These are phyloP conservation scores for Cryptoblepharus egeriae DNA, from an alignment of 2,797 vertebrate species.

Conservation along the genomic window DNA sequence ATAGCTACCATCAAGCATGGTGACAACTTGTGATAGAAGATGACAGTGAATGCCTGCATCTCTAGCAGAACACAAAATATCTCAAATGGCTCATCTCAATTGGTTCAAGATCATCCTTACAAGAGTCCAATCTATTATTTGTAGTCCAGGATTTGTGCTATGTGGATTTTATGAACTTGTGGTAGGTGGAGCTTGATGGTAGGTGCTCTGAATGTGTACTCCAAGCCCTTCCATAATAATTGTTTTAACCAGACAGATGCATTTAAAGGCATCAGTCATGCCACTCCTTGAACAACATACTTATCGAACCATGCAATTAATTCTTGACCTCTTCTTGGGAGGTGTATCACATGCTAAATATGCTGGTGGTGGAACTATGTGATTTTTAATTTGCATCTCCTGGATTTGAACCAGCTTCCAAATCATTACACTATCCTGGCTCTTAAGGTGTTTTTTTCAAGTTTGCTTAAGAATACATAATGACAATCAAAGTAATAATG, in stretches of 20 bases:
- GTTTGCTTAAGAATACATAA: too few relatives aligned
- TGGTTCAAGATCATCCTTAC: background rate
- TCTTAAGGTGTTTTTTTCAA: too few relatives aligned
- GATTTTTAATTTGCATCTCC: too few relatives aligned
- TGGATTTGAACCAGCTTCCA: too few relatives aligned
- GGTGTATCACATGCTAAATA: background rate
- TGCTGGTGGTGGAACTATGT: background rate
- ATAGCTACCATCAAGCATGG: background rate
- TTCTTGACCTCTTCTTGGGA: background rate
- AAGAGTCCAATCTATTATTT: background rate
- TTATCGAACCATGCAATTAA: background rate
- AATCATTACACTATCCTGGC: too few relatives aligned
- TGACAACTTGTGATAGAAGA: background rate
- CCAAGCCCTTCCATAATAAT: background rate
- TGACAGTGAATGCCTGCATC: accelerated
- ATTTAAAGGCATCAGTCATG: background rate
- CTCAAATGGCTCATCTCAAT: background rate
- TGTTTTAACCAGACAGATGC: background rate
- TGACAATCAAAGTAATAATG: too few relatives aligned
- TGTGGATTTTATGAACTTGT: background rate
- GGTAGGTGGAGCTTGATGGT: too few relatives aligned
- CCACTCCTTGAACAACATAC: background rate
- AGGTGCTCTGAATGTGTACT: background rate
- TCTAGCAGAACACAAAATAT: background rate
- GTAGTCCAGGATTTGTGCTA: too few relatives aligned